Base-by-base conservation (phyloP, 2,113 vertebrate genomes). In the Callopanchax toddi region DNA sequence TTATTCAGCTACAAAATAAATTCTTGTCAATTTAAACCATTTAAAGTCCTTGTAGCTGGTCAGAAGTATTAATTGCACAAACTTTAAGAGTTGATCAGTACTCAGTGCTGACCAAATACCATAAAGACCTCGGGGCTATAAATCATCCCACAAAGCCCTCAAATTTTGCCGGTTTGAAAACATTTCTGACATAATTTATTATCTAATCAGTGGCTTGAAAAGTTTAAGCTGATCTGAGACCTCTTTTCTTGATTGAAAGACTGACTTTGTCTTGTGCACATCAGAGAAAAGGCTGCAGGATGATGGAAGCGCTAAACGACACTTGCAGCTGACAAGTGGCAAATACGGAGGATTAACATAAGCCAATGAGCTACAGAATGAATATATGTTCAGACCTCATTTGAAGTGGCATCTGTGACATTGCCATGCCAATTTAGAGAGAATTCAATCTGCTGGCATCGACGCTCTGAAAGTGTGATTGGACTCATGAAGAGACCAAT, bases 321-420 rank as follows among this genome's bases (percentile, higher is more conserved):
- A 77, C 77, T 85, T 60, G 74, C 71, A 71, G 79, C 79, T 86
- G 86, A 87, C 83, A 82, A 82, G 81, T 84, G 79, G 81, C 83
- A 87, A 91, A 90, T 89, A 86, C 81, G 72, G 74, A 76, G 77
- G 83, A 89, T 91, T 89, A 91, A 42, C 88, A 84, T 87, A 87
- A 91, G 87, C 85, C 88, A 87, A 85, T 82, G 83, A 90, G 82
- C 81, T 89, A 75, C 83, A 85, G 82, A 83, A 79, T 86, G 79
- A 86, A 84, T 88, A 84, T 82, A 85, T 86, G 83, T 86, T 87
- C 85, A 89, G 85, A 89, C 74, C 91, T 91, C 83, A 87, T 89
- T 89, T 87, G 65, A 89, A 88, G 84, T 84, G 87, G 86, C 85
- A 81, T 88, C 78, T 87, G 83, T 88, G 89, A 91, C 83, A 82